A percentile compares a stretch with the other conserved stretches of the same genome.
Conservation (phyloP, 2,797 vertebrate species). For the Esox lucius region DNA sequence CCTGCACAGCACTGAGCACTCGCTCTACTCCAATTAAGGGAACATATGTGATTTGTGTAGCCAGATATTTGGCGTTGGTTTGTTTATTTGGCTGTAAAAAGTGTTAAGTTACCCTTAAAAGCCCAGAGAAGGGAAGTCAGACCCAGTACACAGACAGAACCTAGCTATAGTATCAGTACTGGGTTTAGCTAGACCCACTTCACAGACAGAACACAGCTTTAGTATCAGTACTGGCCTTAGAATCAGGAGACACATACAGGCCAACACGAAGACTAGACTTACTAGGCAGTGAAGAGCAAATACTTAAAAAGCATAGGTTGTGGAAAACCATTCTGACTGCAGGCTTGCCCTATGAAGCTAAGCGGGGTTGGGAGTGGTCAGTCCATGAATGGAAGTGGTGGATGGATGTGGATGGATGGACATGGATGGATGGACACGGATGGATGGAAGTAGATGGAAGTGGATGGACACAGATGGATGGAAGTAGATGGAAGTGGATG, state of each 20-base stretch:
- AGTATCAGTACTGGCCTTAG: background rate
- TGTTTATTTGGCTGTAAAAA: constrained; percentile 58
- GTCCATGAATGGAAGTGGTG: too few relatives aligned
- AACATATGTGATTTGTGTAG: constrained; percentile 57
- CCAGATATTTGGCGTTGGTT: constrained; percentile 52
- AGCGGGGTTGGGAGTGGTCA: too few relatives aligned
- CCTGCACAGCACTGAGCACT: background rate
- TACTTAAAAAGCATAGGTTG: background rate
- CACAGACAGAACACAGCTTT: background rate
- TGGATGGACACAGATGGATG: too few relatives aligned
- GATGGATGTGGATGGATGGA: too few relatives aligned
- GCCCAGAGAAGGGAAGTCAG: constrained; percentile 28
- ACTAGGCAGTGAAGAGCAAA: background rate
- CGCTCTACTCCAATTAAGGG: constrained; percentile 45
- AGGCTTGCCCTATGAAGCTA: background rate
- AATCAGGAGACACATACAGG: background rate
- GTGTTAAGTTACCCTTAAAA: constrained; percentile 28
- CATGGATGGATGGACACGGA: too few relatives aligned
- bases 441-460: too few relatives aligned
- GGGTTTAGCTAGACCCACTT: background rate
- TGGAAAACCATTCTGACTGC: background rate
- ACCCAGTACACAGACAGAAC: background rate
- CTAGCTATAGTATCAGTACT: background rate
- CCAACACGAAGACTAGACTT: background rate
- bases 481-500: too few relatives aligned